Evolutionary conservation across 2,797 vertebrate genomes (phyloP), one percentile per base, ranked within the genome.

Genomic region (Hybognathus amarus): DNA sequence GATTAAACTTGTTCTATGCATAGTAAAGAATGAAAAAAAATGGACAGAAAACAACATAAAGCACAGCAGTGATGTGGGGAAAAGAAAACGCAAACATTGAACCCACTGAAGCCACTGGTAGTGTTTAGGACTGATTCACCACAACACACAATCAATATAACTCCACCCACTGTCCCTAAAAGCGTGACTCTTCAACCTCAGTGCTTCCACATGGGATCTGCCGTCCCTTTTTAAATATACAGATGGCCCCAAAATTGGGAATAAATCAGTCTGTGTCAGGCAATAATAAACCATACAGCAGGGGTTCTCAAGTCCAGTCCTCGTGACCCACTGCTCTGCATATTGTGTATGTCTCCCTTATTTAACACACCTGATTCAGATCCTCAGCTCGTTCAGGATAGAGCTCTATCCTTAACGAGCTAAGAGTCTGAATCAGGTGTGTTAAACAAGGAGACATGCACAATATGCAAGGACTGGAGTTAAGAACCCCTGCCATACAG

Each of bases 121-220:
- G 22, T 2, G 11, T 56, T 75, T 67, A 76, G 42, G 63, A 82
- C 61, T 10, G 45, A 82, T 42, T 76, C 63, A 82, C 71, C 33
- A 76, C 61, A 56, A 42, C n/a, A 56, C 70, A 33, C 61, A 30
- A 76, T 82, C 80, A 68, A 82, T 76, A 82, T 36, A 45, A 76
- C 7, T 20, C 17, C 6, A 18, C 56, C 59, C 24, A n/a, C 33
- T 56, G 63, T 67, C 18, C 88, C 88, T 22, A 67, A 75, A 82
- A 67, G 47, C 18, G 1, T 22, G 61, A 75, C n/a, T 67, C 33
- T 75, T 66, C 70, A 15, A 11, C 56, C 30, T 73, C 45, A 42
- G n/a, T 30, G 45, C 70, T 67, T 75, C 71, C 71, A 82, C 42
- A 74, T 74, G 22, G 36, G 36, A 76, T 42, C 73, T 73, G 79